phyloP scores from a whole-genome alignment of 2,113 vertebrate species.

The Fregata magnificens region DNA sequence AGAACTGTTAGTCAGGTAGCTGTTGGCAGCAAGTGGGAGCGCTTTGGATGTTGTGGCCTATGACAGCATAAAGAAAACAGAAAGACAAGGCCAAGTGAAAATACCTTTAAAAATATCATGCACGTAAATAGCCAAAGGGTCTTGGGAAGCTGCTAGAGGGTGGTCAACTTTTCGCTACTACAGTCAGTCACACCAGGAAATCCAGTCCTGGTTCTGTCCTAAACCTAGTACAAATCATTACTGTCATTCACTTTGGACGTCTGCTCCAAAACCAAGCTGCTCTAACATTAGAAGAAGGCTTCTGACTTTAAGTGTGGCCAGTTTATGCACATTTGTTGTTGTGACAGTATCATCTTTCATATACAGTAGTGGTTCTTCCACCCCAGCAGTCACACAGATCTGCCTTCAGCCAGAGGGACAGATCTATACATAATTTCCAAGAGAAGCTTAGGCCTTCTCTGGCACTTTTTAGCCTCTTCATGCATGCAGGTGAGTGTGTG shows the following conservation, averaged over 20 bases:
- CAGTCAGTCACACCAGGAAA: background rate
- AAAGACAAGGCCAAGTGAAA: background rate
- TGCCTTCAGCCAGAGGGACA: background rate
- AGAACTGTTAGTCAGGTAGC: background rate
- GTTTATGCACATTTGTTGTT: background rate
- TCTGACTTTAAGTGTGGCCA: background rate
- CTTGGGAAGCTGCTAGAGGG: background rate
- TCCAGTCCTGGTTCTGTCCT: background rate
- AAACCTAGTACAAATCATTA: background rate
- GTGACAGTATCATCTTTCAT: background rate
- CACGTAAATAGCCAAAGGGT: background rate
- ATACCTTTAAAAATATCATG: background rate
- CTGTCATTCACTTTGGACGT: background rate
- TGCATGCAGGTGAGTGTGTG: background rate
- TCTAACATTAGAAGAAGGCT: background rate
- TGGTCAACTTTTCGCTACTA: background rate
- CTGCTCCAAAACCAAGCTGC: background rate
- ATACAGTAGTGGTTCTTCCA: background rate
- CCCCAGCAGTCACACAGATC: background rate
- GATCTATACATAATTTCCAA: background rate
- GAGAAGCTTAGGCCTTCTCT: background rate
- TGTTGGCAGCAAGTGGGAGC: background rate
- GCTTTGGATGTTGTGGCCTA: background rate
- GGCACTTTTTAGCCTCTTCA: background rate
- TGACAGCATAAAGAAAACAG: background rate